Evolutionary conservation across 2,888 invertebrate genomes (phyloP), one percentile per base, ranked within the genome.

Genomic region (Cetonia aurata): DNA sequence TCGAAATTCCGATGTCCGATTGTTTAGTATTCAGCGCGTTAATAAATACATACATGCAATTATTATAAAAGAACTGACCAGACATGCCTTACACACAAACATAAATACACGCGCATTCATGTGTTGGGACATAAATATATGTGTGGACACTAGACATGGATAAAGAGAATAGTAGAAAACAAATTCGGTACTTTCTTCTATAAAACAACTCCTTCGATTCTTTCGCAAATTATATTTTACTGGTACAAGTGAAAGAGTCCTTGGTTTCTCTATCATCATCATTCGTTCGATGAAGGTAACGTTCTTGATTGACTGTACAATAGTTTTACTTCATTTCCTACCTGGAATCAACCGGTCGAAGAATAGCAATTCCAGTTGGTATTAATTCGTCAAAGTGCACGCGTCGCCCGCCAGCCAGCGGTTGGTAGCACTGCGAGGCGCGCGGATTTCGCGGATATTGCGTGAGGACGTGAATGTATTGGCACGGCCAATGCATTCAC

Each of bases 31-130:
- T 71, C 71, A 71, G 41, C 66, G 67, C 50, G 67, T 57, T 55
- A 65, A 65, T 70, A 52, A 50, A 67, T 52, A 67, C 67, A 71
- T 69, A 60, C 69, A 60, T 71, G 71, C 71, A 69, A 71, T 71
- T 71, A 71, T 71, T 71, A 71, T 71, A 71, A 68, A 71, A 69
- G 71, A 60, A 67, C 60, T 68, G 71, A 42, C 67, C 62, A 65
- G 62, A 65, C 62, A 65, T 65, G 62, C 62, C 62, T 50, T 50
- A 65, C 50, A 65, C 60, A 60, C 31, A 44, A 44, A 44, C 10
- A 6, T 13, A 44, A 2, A 25, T 42, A 60, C 46, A 60, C 60
- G 46, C 46, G 31, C 48, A 48, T 17, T 15, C 48, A 52, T 25
- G 52, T 52, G 52, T 52, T 3, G 37, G 8, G 8, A 8, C 10